A percentile compares a stretch with the other conserved stretches of the same genome.
These are phyloP conservation scores for Scleropages formosus DNA, from an alignment of 2,797 vertebrate species.

Conservation along the genomic window DNA sequence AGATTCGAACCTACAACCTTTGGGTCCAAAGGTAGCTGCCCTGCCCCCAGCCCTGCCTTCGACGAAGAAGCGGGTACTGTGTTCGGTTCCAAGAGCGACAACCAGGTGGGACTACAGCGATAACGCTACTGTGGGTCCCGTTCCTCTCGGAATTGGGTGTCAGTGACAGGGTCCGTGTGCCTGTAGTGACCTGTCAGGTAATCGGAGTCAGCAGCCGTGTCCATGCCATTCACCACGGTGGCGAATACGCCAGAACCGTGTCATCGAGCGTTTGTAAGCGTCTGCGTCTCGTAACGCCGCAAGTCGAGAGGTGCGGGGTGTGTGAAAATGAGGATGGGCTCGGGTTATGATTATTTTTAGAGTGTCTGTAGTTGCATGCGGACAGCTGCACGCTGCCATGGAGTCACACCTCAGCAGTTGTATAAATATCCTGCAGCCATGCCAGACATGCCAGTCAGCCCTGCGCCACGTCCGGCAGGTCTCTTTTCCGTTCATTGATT, in stretches of 20 bases:
- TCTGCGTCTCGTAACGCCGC: neutral
- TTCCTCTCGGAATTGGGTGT: neutral
- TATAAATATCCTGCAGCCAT: constrained; percentile 48
- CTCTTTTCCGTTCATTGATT: constrained; percentile 47
- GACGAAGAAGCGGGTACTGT: constrained; percentile 13
- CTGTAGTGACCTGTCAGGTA: constrained; percentile 25
- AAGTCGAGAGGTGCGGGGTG: neutral
- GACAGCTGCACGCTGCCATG: constrained; percentile 45
- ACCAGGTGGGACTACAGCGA: constrained; percentile 10
- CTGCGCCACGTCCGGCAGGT: constrained; percentile 10
- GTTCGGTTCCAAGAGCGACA: neutral
- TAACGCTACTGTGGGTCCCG: neutral
- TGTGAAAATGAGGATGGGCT: neutral
- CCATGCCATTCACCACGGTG: neutral
- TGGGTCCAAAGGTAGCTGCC: too few relatives aligned
- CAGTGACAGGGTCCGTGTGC: constrained; percentile 26
- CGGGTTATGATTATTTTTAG: constrained; percentile 35
- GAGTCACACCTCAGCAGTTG: constrained; percentile 44
- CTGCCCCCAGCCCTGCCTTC: too few relatives aligned
- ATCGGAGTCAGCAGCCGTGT: constrained; percentile 24
- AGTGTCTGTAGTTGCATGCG: constrained; percentile 34
- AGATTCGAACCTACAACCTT: too few relatives aligned
- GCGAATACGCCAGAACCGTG: constrained; percentile 17
- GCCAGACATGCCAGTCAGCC: neutral
- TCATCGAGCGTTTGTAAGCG: constrained; percentile 5